A percentile compares a stretch with the other conserved stretches of the same genome.
phyloP scores from a whole-genome alignment of 2,113 vertebrate genomes.

The Grammomys surdaster region DNA sequence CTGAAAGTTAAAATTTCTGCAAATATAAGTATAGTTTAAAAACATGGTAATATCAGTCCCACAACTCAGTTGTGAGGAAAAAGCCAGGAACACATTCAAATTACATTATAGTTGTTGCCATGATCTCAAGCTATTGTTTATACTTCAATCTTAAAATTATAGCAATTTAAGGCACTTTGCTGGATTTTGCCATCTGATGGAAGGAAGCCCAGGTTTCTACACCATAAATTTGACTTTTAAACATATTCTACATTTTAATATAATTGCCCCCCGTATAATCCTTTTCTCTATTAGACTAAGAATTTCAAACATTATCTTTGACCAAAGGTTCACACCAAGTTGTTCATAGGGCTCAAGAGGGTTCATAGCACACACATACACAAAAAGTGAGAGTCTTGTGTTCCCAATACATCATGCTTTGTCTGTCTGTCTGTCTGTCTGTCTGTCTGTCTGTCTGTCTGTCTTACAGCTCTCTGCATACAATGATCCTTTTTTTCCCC shows the following conservation, averaged over 20 bases:
- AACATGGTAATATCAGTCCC: background rate
- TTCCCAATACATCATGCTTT: background rate
- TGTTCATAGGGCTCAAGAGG: background rate
- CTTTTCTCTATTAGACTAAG: background rate
- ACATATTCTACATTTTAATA: slow-evolving; percentile 15
- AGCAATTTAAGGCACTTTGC: background rate
- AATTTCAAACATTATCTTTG: slow-evolving; percentile 43
- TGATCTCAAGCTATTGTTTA: background rate
- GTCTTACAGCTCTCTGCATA: background rate
- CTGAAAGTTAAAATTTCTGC: slow-evolving; percentile 24
- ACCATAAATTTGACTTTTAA: slow-evolving; percentile 7
- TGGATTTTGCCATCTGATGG: background rate
- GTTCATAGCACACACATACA: background rate
- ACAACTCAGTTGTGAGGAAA: background rate
- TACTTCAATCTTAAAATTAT: background rate
- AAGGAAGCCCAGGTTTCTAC: background rate
- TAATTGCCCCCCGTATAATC: background rate
- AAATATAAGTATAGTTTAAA: background rate
- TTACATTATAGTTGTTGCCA: background rate
- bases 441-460: background rate
- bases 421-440: background rate
- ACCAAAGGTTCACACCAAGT: background rate
- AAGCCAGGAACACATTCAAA: background rate
- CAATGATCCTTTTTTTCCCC: background rate
- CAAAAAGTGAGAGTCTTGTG: background rate